These are phyloP conservation scores for Hyla sarda DNA, from an alignment of 2,113 vertebrate genomes.

Conservation along the genomic window DNA sequence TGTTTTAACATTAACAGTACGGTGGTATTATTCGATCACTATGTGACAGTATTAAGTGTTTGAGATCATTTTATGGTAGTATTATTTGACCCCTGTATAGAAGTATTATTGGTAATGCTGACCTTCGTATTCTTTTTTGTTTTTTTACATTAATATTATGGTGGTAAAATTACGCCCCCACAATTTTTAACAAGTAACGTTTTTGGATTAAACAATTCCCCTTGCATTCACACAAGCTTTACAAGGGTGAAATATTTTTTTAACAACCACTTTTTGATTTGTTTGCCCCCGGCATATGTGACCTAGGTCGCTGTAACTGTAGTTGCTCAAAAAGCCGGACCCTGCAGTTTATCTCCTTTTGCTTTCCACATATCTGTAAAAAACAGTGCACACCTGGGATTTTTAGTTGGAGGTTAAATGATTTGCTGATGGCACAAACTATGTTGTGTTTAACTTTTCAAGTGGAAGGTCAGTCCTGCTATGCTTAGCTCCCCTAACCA, in stretches of 20 bases:
- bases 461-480: constrained; percentile 45
- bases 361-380: constrained; percentile 3
- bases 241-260: not conserved
- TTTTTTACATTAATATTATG: too few relatives aligned
- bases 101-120: too few relatives aligned
- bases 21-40: too few relatives aligned
- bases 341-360: constrained; percentile 9
- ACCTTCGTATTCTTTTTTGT: too few relatives aligned
- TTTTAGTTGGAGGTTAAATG: constrained; percentile 11
- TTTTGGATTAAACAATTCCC: not conserved
- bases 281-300: constrained; percentile 4
- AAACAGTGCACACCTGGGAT: constrained; percentile 20
- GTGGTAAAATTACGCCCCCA: too few relatives aligned
- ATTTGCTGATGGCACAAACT: constrained; percentile 44
- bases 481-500: constrained; percentile 35
- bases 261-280: not conserved
- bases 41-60: too few relatives aligned
- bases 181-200: not conserved
- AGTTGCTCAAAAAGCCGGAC: not conserved
- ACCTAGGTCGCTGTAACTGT: not conserved
- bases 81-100: too few relatives aligned
- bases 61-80: too few relatives aligned
- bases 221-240: not conserved
- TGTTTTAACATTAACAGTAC: too few relatives aligned
- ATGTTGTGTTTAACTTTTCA: constrained; percentile 44